Evolutionary conservation across 1,140 invertebrate species (phyloP).

Genomic region (Camponotus floridanus): DNA sequence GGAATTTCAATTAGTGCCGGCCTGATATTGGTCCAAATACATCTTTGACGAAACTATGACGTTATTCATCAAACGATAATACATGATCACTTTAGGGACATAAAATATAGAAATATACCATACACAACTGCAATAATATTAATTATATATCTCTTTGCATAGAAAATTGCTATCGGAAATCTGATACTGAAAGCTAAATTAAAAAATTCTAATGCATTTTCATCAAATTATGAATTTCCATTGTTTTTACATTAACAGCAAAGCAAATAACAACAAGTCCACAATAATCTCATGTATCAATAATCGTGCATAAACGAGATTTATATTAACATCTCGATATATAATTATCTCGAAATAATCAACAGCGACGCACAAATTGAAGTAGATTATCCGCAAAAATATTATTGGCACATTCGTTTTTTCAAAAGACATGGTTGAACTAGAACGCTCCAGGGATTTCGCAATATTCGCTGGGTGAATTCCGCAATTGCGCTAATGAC

Average conservation of each 20-base stretch:
- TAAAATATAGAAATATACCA: slow-evolving; percentile 36
- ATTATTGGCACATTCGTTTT: not conserved
- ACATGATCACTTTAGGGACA: not conserved
- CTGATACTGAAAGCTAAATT: not conserved
- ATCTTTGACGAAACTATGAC: slow-evolving; percentile 38
- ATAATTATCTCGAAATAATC: too few relatives aligned
- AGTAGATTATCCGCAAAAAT: not conserved
- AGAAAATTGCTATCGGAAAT: not conserved
- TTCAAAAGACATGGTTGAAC: not conserved
- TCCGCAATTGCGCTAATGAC: slow-evolving; percentile 64
- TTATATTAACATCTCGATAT: not conserved
- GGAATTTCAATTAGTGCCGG: slow-evolving; percentile 77
- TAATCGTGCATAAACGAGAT: not conserved
- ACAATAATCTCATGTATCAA: not conserved
- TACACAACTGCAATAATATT: slow-evolving; percentile 18
- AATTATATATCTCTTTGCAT: not conserved
- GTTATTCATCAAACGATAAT: not conserved
- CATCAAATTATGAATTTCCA: not conserved
- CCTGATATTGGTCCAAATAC: slow-evolving; percentile 46
- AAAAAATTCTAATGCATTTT: not conserved
- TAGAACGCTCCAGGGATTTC: not conserved
- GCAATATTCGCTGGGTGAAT: slow-evolving; percentile 13
- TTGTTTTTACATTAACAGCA: not conserved
- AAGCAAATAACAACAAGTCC: not conserved
- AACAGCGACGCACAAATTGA: not conserved